phyloP scores from a whole-genome alignment of 1,140 invertebrate genomes.

The Calliopsis andreniformis region DNA sequence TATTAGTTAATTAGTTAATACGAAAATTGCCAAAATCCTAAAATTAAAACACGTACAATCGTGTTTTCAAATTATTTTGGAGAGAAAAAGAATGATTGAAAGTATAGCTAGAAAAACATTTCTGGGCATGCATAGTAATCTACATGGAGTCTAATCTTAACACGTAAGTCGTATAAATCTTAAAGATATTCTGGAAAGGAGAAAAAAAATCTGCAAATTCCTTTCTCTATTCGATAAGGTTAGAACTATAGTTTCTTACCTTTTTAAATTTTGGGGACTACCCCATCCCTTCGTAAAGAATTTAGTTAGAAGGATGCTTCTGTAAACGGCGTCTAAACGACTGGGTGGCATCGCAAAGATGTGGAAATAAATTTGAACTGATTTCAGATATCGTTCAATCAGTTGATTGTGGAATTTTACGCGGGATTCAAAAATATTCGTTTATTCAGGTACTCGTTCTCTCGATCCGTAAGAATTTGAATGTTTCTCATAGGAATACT shows the following conservation, averaged over 20 bases:
- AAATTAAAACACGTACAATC: too few species aligned
- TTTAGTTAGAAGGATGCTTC: slow-evolving; percentile 93
- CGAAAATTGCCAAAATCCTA: too few species aligned
- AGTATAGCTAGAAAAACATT: too few species aligned
- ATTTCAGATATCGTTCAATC: background rate
- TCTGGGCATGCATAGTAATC: too few species aligned
- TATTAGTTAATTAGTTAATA: too few species aligned
- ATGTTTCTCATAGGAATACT: background rate
- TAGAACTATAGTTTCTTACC: slow-evolving; percentile 82
- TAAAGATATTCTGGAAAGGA: background rate
- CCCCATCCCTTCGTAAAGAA: slow-evolving; percentile 99
- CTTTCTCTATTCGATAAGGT: slow-evolving; percentile 7
- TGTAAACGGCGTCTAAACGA: slow-evolving; percentile 93
- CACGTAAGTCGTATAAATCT: background rate
- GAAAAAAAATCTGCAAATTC: background rate
- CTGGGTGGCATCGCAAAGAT: slow-evolving; percentile 85
- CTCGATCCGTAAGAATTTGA: background rate
- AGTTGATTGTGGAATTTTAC: background rate
- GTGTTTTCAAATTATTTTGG: too few species aligned
- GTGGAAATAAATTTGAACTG: background rate
- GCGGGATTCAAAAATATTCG: background rate
- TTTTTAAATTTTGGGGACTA: slow-evolving; percentile 93
- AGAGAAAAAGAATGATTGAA: too few species aligned
- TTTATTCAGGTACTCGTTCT: background rate
- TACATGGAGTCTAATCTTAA: too few species aligned